A percentile compares a stretch with the other conserved stretches of the same genome.
Evolutionary conservation across 2,888 invertebrate species (phyloP).

Genomic region (Noctua fimbriata): DNA sequence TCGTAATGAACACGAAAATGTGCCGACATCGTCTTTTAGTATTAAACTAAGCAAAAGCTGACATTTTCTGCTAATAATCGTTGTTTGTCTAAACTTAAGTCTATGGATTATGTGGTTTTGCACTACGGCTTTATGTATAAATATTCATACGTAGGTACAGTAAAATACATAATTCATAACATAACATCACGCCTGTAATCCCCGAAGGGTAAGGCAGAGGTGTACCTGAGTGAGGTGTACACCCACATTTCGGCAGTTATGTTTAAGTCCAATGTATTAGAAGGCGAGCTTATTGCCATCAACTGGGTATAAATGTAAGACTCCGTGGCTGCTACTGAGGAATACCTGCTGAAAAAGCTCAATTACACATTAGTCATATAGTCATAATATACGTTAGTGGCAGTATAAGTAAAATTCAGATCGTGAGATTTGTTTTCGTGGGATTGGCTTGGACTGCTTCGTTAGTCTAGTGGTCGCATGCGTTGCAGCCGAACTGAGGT

Average conservation of each 20-base stretch:
- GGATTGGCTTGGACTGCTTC: too few species aligned
- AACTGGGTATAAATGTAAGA: not conserved
- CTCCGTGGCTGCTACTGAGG: not conserved
- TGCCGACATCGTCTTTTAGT: not conserved
- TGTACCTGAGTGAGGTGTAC: not conserved
- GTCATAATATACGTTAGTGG: too few species aligned
- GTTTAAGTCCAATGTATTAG: not conserved
- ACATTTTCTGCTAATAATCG: conserved; percentile 7
- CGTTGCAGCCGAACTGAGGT: too few species aligned
- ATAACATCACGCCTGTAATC: not conserved
- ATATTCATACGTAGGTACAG: not conserved
- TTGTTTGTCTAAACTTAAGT: conserved; percentile 7
- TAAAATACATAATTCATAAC: not conserved
- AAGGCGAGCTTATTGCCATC: not conserved
- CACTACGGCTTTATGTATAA: not conserved
- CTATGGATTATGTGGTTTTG: not conserved
- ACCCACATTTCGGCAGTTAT: not conserved
- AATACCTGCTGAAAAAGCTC: too few species aligned
- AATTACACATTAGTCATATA: too few species aligned
- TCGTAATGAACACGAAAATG: conserved; percentile 19
- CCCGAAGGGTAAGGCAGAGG: not conserved
- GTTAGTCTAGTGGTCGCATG: too few species aligned
- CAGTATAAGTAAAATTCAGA: too few species aligned
- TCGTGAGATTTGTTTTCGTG: too few species aligned
- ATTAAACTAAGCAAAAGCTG: not conserved